Evolutionary conservation across 2,113 vertebrate species (phyloP), one percentile per base, ranked within the genome.

Genomic region (Caranx melampygus): DNA sequence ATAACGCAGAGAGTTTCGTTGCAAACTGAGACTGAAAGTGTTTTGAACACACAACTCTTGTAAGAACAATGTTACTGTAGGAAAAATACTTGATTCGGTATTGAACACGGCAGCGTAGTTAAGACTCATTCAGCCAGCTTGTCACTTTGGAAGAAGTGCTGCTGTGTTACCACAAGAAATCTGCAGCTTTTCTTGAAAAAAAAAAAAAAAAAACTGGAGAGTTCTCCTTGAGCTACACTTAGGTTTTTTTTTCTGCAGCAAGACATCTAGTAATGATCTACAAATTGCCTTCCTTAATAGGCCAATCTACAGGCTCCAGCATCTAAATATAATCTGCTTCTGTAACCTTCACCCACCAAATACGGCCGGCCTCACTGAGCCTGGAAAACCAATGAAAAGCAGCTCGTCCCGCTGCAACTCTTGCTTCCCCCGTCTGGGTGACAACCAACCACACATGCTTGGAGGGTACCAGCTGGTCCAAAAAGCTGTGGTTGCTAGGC

Each of bases 261-360:
- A 21, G 7, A 11, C 55, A 1, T 58, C 33, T n/a, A 1, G 40
- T 3, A 33, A 20, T 20, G 42, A 33, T 34, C 57, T 44, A 45
- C 18, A 35, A 16, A 18, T n/a, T 4, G 34, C 61, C 73, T 67
- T 51, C 61, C 68, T 67, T 51, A 59, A 76, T 1, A 47, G 63
- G 37, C 33, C 58, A 1, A 59, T 42, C n/a, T n/a, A 35, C 69
- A n/a, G 60, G 3, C 60, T 55, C 26, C 51, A 60, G 61, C 62
- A 10, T 69, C 85, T 89, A 90, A 87, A 89, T 87, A 87, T 88
- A 92, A 75, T 44, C 80, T 51, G 59, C 78, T 54, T 6, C 84
- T 71, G 45, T 49, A 73, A 57, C 68, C 26, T 52, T 64, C 75
- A 67, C 60, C 58, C 76, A 31, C 90, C 86, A 82, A 86, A 86